Base-by-base conservation (phyloP, 2,113 vertebrate genomes). In the Dicrurus megarhynchus region DNA sequence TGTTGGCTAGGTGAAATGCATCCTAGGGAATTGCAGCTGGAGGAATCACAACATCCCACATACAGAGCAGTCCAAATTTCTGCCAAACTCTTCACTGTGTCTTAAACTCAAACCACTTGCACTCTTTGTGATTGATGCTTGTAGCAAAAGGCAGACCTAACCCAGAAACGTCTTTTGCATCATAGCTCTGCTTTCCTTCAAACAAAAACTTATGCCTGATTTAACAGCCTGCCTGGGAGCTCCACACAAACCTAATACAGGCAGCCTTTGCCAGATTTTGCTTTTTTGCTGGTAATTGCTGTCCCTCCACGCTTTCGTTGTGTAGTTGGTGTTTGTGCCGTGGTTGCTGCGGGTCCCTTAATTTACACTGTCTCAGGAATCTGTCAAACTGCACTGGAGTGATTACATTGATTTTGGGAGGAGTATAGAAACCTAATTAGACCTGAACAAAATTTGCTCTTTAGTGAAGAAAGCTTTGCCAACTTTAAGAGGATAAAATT, bases 401-500 rank as follows among this genome's bases (percentile, higher is more conserved):
- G 46, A 81, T 79, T 93, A 69, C 77, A 87, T 53, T 93, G 92
- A 86, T 96, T 96, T 96, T 78, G 30, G 77, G 71, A 44, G 28
- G 23, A 73, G 39, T 44, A 88, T 32, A 56, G 78, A 94, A 95
- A 95, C 71, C 79, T 87, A 96, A 96, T 90, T 95, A 95, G 94
- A 94, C 82, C 90, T 79, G 73, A 96, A 82, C 57, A 82, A 94
- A 97, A 96, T 80, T 97, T 94, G 69, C 61, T 92, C 53, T 95
- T 91, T 49, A 79, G 71, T n/a, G 16, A 94, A 95, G 90, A 88
- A 97, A 93, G n/a, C 37, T 22, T 55, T 94, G 92, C 95, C 94
- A 97, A 87, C 41, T 96, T 88, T 93, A 89, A 96, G 87, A 95
- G 95, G 87, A 89, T 92, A 85, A 78, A 91, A 94, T 97, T 97